phyloP scores from a whole-genome alignment of 2,113 vertebrate genomes.

The Zosterops hypoxanthus region DNA sequence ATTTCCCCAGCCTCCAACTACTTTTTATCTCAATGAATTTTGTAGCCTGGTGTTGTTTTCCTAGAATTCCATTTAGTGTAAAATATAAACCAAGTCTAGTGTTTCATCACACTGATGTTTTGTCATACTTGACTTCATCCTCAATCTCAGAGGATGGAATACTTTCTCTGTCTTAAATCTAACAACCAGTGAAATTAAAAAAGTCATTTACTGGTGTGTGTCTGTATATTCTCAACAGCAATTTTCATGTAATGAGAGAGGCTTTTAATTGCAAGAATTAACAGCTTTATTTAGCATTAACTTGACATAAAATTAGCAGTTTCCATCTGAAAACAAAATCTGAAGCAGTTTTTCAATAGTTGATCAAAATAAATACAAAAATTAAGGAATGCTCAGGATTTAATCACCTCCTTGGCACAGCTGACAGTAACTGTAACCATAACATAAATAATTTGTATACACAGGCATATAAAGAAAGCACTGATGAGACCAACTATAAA shows the following conservation, averaged over 20 bases:
- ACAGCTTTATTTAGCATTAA: constrained; percentile 3
- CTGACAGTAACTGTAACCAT: neutral
- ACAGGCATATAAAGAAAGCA: neutral
- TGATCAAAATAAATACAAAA: constrained; percentile 27
- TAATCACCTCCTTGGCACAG: neutral
- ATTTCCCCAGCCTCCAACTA: neutral
- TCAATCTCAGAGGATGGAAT: neutral
- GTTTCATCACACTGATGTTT: neutral
- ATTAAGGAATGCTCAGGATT: constrained; percentile 10
- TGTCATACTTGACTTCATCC: neutral
- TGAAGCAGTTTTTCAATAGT: neutral
- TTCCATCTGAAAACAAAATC: constrained; percentile 2
- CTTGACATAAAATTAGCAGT: neutral
- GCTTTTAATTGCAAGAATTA: constrained; percentile 8
- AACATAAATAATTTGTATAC: constrained; percentile 36
- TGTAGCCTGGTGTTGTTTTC: neutral
- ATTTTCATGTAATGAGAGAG: neutral
- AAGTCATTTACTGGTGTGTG: neutral
- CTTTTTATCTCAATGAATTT: neutral
- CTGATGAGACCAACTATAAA: neutral
- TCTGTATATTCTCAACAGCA: neutral
- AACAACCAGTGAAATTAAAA: neutral
- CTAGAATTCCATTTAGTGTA: neutral
- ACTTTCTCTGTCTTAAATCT: neutral
- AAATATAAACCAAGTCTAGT: neutral